A percentile compares a stretch with the other conserved stretches of the same genome.
Evolutionary conservation across 2,113 vertebrate species (phyloP).

Genomic region (Scomber colias): DNA sequence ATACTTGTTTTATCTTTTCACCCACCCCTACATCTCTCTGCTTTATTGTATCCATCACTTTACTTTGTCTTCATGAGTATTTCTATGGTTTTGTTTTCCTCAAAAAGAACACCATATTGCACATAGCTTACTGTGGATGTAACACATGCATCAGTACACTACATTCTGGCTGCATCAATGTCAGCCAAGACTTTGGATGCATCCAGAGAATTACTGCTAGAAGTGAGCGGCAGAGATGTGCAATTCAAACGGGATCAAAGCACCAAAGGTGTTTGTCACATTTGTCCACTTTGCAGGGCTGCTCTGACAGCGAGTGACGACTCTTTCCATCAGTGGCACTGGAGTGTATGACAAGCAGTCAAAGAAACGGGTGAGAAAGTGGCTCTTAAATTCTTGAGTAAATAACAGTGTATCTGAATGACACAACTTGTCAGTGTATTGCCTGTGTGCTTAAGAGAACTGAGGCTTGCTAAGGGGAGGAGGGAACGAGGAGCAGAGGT

Average conservation of each 20-base stretch:
- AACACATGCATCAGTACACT: constrained; percentile 3
- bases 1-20: constrained; percentile 73
- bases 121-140: constrained; percentile 2
- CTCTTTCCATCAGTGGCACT: constrained; percentile 53
- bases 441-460: constrained; percentile 24
- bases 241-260: constrained; percentile 52
- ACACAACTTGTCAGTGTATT: constrained; percentile 55
- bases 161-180: constrained; percentile 10
- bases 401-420: constrained; percentile 55
- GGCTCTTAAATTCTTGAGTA: constrained; percentile 41
- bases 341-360: constrained; percentile 62
- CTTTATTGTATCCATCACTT: constrained; percentile 77
- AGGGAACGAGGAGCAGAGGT: constrained; percentile 67
- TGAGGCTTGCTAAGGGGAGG: constrained; percentile 23
- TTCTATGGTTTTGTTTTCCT: constrained; percentile 56
- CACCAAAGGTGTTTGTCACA: constrained; percentile 59
- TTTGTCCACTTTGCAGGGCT: constrained; percentile 48
- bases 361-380: constrained; percentile 46
- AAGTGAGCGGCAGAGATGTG: constrained; percentile 39
- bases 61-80: constrained; percentile 58
- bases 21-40: constrained; percentile 68
- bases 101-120: constrained; percentile 27
- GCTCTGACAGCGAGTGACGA: constrained; percentile 61
- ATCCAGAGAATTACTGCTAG: constrained; percentile 18
- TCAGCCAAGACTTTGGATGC: constrained; percentile 14